Percentiles rank a stretch among this genome's conserved stretches.
Conservation (phyloP, 2,113 vertebrate species). For the Caretta caretta region DNA sequence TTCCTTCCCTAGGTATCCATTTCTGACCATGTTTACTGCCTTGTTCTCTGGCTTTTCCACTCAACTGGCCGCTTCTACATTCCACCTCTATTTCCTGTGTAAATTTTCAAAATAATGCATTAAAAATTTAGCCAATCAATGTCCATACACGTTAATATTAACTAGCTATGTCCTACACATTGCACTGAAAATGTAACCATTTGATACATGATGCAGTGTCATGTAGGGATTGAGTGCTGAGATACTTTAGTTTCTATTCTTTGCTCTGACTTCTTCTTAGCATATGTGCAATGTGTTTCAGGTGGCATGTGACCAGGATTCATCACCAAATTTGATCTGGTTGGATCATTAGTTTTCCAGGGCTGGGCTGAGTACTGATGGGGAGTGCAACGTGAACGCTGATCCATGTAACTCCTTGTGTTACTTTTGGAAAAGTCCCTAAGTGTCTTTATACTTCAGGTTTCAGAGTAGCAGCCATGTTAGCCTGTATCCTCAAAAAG, state of each 20-base stretch:
- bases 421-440: not conserved
- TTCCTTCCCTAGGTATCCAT: accelerated
- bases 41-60: accelerated
- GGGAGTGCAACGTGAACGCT: too few species aligned
- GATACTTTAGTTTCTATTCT: not conserved
- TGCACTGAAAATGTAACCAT: not conserved
- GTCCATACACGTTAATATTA: not conserved
- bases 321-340: too few species aligned
- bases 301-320: too few species aligned
- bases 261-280: not conserved
- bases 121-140: not conserved
- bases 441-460: not conserved
- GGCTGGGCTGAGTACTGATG: too few species aligned
- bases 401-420: not conserved
- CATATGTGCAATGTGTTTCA: too few species aligned
- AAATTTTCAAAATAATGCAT: not conserved
- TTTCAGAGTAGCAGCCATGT: too few species aligned
- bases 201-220: not conserved
- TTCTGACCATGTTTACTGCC: not conserved
- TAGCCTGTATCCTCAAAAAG: too few species aligned
- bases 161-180: not conserved
- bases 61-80: not conserved
- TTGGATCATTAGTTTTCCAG: too few species aligned
- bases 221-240: not conserved
- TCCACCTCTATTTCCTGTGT: not conserved